Base-by-base conservation (phyloP, 2,888 invertebrate genomes). In the Malthinus flaveolus region DNA sequence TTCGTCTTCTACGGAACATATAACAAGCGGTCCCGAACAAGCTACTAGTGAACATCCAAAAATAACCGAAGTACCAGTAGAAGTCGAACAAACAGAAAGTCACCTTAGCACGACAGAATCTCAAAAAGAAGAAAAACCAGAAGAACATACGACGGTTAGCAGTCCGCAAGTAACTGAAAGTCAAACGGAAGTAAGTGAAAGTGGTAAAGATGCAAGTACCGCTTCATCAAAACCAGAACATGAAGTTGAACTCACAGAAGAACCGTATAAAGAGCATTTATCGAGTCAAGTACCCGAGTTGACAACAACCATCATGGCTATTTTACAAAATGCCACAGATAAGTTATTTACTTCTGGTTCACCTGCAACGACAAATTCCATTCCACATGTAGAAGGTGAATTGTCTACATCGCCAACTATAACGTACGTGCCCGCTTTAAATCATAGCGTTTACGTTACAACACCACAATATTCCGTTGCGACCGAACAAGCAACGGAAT, bases 131-230 rank as follows among this genome's bases (percentile, higher is more conserved):
- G 23, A 23, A 15, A 10, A 52, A 45, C 42, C 10, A 45, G 51
- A 7, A 36, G 48, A 48, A 48, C 12, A 15, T 32, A 31, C 31
- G 5, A 15, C 39, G 39, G 39, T 15, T 15, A 59, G 33, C 42
- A 23, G 23, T 23, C 3, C 5, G 5, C 23, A 23, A 23, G 35
- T 44, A 50, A 60, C 36, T 11, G 31, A 36, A 45, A 39, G 15
- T 8, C 48, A 49, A 15, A 33, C 36, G 12, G 35, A 15, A 15
- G 42, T 75, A 33, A 80, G 79, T 52, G 81, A 81, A 60, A 57
- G 76, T 56, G 72, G 77, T 34, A 62, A 12, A 15, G 49, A 46
- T 15, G 23, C 23, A 23, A 23, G 23, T 23, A 23, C 23, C 23
- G 23, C 23, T 23, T 23, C 23, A 23, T 5, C 23, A 5, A 23